Evolutionary conservation across 2,113 vertebrate genomes (phyloP).

Genomic region (Hippolais icterina): DNA sequence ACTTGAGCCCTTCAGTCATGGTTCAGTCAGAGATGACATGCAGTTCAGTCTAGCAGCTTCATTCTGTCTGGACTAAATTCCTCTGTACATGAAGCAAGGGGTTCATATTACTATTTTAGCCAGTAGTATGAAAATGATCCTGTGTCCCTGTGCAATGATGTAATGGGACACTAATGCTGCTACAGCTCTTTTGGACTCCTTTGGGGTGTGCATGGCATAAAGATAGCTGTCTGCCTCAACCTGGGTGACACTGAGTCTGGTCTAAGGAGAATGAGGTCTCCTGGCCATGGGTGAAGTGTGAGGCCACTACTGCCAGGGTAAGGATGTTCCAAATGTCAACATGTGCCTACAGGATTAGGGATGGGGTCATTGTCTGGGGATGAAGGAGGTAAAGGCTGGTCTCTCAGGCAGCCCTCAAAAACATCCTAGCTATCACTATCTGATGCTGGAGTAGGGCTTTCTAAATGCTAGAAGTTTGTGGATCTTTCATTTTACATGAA

Average conservation of each 20-base stretch:
- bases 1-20: background rate
- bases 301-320: background rate
- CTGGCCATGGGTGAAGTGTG: background rate
- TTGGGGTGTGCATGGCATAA: background rate
- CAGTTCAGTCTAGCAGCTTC: background rate
- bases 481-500: background rate
- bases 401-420: background rate
- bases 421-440: background rate
- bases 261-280: background rate
- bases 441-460: background rate
- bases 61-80: background rate
- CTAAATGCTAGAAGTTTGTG: background rate
- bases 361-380: background rate
- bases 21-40: background rate
- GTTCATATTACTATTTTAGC: background rate
- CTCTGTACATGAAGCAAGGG: background rate
- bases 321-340: background rate
- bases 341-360: fast-evolving
- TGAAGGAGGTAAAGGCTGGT: background rate
- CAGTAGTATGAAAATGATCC: background rate
- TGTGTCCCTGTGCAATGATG: background rate
- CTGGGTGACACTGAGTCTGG: background rate
- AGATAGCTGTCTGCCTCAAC: background rate
- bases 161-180: background rate
- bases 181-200: background rate